Evolutionary conservation across 2,113 vertebrate genomes (phyloP).

Genomic region (Ailurus styani): DNA sequence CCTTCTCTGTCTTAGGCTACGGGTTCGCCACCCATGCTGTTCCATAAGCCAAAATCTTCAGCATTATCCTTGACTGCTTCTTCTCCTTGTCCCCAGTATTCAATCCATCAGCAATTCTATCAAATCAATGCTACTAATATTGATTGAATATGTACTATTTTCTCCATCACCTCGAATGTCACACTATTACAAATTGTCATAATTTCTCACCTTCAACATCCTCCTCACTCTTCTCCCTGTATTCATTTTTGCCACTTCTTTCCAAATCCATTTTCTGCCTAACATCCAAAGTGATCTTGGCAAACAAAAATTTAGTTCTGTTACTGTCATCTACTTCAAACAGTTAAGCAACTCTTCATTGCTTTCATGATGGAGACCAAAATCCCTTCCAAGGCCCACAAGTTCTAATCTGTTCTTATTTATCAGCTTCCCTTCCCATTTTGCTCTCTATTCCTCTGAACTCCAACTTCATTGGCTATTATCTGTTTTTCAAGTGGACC

Average conservation of each 20-base stretch:
- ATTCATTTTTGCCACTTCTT: neutral
- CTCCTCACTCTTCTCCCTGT: neutral
- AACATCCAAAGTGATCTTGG: neutral
- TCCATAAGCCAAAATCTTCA: neutral
- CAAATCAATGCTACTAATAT: neutral
- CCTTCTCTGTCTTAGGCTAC: neutral
- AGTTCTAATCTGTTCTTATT: neutral
- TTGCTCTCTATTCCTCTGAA: neutral
- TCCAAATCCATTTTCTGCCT: neutral
- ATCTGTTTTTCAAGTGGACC: neutral
- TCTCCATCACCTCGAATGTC: neutral
- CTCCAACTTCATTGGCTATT: neutral
- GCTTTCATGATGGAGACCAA: neutral
- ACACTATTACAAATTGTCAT: neutral
- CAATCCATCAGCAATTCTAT: neutral
- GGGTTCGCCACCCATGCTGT: neutral
- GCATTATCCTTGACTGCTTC: neutral
- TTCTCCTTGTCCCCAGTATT: neutral
- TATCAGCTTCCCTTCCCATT: neutral
- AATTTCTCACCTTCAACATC: neutral
- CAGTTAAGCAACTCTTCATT: neutral
- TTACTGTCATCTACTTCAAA: neutral
- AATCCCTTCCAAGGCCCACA: neutral
- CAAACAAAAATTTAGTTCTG: neutral
- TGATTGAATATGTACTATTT: neutral